Evolutionary conservation across 2,113 vertebrate species (phyloP).

Genomic region (Pterocles gutturalis): DNA sequence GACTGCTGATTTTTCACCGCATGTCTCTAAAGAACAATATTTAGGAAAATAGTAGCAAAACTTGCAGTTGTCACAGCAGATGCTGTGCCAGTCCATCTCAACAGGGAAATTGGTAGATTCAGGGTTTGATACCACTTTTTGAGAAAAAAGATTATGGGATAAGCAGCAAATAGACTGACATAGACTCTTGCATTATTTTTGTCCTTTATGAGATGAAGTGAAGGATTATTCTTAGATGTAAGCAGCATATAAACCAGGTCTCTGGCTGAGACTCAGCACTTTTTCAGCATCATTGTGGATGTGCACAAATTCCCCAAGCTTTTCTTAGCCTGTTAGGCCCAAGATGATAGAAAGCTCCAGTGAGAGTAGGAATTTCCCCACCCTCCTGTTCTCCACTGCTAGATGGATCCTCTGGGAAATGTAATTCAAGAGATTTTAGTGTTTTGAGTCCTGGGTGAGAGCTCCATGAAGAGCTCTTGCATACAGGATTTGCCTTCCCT

Average conservation of each 20-base stretch:
- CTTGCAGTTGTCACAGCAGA: slow-evolving; percentile 11
- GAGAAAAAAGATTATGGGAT: neutral
- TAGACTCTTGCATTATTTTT: neutral
- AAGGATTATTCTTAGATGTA: neutral
- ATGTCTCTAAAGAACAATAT: neutral
- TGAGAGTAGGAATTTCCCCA: neutral
- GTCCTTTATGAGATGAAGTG: neutral
- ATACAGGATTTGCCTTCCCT: neutral
- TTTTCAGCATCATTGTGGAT: neutral
- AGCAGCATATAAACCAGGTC: neutral
- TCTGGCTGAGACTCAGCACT: neutral
- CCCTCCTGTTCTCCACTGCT: neutral
- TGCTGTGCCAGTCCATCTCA: neutral
- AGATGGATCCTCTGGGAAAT: neutral
- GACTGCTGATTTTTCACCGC: slow-evolving; percentile 7
- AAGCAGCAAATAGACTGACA: neutral
- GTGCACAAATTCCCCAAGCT: neutral
- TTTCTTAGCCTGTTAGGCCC: neutral
- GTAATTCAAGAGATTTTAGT: neutral
- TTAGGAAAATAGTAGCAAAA: neutral
- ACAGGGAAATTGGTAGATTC: neutral
- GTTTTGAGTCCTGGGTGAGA: neutral
- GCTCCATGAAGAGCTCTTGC: neutral
- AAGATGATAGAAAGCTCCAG: neutral
- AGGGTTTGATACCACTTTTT: neutral